A percentile compares a stretch with the other conserved stretches of the same genome.
These are phyloP conservation scores for Pseudorhombus dupliciocellatus DNA, from an alignment of 2,113 vertebrate species.

Conservation along the genomic window DNA sequence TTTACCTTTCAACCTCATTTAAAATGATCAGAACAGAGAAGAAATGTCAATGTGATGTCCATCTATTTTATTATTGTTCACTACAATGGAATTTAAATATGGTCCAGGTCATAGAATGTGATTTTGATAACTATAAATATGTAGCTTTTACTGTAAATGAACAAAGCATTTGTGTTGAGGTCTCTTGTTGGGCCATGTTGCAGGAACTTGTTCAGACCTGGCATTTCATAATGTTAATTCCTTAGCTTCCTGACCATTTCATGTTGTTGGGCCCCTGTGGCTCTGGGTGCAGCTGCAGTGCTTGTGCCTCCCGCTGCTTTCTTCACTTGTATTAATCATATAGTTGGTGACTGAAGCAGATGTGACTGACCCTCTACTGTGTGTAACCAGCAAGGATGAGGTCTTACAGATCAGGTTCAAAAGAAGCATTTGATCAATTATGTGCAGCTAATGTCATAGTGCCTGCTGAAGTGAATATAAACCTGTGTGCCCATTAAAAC, in stretches of 20 bases:
- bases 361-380: constrained; percentile 20
- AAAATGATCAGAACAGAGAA: not conserved
- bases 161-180: not conserved
- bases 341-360: constrained; percentile 15
- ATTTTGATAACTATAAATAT: not conserved
- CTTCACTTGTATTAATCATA: constrained; percentile 9
- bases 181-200: not conserved
- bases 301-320: constrained; percentile 32
- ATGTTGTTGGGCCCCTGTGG: constrained; percentile 41
- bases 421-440: not conserved
- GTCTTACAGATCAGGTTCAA: not conserved
- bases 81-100: not conserved
- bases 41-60: not conserved
- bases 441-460: not conserved
- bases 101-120: not conserved
- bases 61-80: not conserved
- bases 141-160: not conserved
- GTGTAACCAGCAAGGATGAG: not conserved
- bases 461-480: no score
- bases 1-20: not conserved
- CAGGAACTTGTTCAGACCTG: constrained; percentile 3
- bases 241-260: constrained; percentile 38
- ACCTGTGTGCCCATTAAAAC: not conserved
- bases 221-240: constrained; percentile 24
- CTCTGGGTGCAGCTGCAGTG: constrained; percentile 41